Evolutionary conservation across 1,140 invertebrate genomes (phyloP), one percentile per base, ranked within the genome.

Genomic region (Chrysopa pallens): DNA sequence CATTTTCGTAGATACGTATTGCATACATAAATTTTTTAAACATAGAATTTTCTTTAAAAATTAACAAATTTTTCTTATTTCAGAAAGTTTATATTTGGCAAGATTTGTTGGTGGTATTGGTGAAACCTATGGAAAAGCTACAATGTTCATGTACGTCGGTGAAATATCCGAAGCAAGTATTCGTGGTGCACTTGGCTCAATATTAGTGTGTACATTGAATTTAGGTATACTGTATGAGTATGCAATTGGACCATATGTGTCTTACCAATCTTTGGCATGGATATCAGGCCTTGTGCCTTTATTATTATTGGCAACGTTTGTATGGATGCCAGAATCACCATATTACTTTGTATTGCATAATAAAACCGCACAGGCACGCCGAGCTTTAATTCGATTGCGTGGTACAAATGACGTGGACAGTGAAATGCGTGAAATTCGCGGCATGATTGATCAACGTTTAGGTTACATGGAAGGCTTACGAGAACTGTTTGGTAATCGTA

Each of bases 291-390:
- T 33, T 2, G n/a, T 33, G 4, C 74, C 75, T 0, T 50, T 72
- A 14, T 60, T 70, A 35, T 59, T 73, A 2, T 70, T 73, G 56
- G 63, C 64, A 46, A 68, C 63, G 8, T 63, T 70, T 8, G 61
- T 72, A 3, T 71, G 72, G 50, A 71, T 80, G 46, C 78, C 77
- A 5, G 78, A 81, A 60, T 78, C 77, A n/a, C 78, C 78, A 8
- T 73, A 71, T 51, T 79, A 72, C 50, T 63, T 80, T 13, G 62
- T 80, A 6, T 63, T 74, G 4, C 58, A 68, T 47, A 64, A 74
- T 4, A 67, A 69, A 43, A 74, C 79, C 44, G 68, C 72, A 42
- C 77, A 79, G 57, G 80, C 81, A 0, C 8, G 31, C 4, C 2
- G 8, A 33, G 8, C 31, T 4, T 33, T 33, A 33, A 12, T 33